phyloP scores from a whole-genome alignment of 2,888 invertebrate genomes.

The Agrochola macilenta region DNA sequence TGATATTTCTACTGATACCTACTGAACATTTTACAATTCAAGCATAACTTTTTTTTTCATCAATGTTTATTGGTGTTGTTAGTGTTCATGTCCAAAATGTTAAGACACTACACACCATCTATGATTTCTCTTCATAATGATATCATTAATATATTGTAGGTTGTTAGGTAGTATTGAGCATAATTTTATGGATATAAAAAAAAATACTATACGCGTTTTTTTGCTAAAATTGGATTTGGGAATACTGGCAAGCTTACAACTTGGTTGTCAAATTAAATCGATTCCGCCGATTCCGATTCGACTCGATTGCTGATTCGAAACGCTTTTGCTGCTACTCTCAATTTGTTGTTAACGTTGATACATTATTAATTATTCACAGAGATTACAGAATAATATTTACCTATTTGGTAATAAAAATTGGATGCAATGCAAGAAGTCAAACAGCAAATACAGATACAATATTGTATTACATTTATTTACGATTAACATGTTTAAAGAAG shows the following conservation, averaged over 20 bases:
- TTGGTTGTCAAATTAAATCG: constrained; percentile 14
- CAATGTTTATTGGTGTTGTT: not conserved
- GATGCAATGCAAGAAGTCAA: not conserved
- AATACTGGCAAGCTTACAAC: not conserved
- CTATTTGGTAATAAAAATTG: not conserved
- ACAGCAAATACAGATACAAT: not conserved
- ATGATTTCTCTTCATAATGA: not conserved
- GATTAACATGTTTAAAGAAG: not conserved
- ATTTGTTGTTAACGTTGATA: no score
- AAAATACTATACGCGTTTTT: not conserved
- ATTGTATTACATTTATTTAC: constrained; percentile 18
- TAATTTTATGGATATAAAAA: no score
- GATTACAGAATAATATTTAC: not conserved
- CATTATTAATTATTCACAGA: not conserved
- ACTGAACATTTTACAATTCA: not conserved
- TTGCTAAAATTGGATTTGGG: not conserved
- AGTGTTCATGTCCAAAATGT: constrained; percentile 30
- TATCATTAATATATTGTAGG: not conserved
- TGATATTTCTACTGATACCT: not conserved
- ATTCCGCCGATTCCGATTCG: not conserved
- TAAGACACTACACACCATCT: not conserved
- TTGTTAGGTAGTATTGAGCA: not conserved
- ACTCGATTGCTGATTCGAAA: not conserved
- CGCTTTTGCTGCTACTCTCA: not conserved
- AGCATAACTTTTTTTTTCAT: not conserved